phyloP scores from a whole-genome alignment of 2,797 vertebrate genomes.

The Rhinogobio ventralis region DNA sequence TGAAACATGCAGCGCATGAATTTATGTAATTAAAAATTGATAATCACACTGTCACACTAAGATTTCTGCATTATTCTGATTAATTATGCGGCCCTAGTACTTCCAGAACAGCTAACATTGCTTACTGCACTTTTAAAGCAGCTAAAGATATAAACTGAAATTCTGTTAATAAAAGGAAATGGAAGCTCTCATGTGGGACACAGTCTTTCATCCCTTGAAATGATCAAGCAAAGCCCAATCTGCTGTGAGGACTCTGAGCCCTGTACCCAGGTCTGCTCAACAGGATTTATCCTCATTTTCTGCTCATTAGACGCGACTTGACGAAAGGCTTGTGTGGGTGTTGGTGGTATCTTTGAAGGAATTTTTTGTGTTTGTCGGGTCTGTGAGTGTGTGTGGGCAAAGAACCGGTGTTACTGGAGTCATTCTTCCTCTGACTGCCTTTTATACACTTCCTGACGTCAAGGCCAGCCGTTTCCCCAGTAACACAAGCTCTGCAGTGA shows the following conservation, averaged over 20 bases:
- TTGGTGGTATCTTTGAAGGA: slow-evolving; percentile 39
- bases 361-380: slow-evolving; percentile 42
- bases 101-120: not conserved
- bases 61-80: not conserved
- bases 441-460: slow-evolving; percentile 61
- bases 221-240: slow-evolving; percentile 12
- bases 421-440: slow-evolving; percentile 56
- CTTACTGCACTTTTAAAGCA: not conserved
- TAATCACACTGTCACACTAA: not conserved
- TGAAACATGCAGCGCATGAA: not conserved
- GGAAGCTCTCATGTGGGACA: not conserved
- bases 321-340: slow-evolving; percentile 18
- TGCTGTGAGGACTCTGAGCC: slow-evolving; percentile 22
- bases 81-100: not conserved
- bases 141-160: slow-evolving; percentile 28
- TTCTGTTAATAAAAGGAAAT: slow-evolving; percentile 8
- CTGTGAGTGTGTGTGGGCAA: slow-evolving; percentile 52
- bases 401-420: slow-evolving; percentile 40
- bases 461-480: slow-evolving; percentile 57
- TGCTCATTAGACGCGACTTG: slow-evolving; percentile 24
- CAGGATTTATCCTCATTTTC: slow-evolving; percentile 35
- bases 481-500: slow-evolving; percentile 56
- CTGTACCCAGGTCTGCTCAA: slow-evolving; percentile 20
- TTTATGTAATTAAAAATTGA: not conserved
- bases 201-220: slow-evolving; percentile 29